Evolutionary conservation across 2,113 vertebrate species (phyloP).

Genomic region (Leucosticte australis): DNA sequence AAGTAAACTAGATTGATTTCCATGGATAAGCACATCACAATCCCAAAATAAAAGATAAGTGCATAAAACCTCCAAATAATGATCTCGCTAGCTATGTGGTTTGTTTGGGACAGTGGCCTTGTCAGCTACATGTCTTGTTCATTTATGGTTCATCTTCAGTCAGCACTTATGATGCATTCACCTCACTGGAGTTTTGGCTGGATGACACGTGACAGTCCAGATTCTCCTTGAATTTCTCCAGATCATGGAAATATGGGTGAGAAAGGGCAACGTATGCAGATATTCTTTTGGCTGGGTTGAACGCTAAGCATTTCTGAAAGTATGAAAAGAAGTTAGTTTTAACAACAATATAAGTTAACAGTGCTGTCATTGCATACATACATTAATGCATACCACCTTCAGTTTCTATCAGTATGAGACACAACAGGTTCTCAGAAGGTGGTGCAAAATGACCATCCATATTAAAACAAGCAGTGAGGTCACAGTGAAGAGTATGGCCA

Average conservation of each 20-base stretch:
- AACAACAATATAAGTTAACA: background rate
- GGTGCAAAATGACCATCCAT: background rate
- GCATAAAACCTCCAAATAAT: conserved; percentile 45
- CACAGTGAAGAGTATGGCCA: background rate
- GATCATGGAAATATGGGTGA: conserved; percentile 92
- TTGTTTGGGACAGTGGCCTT: conserved; percentile 21
- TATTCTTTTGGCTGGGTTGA: conserved; percentile 94
- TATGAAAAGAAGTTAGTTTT: conserved; percentile 34
- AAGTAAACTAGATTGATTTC: conserved; percentile 72
- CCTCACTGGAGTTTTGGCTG: conserved; percentile 85
- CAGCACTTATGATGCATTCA: conserved; percentile 82
- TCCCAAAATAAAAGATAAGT: conserved; percentile 49
- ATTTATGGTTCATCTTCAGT: conserved; percentile 39
- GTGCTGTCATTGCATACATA: background rate
- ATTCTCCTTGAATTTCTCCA: conserved; percentile 89
- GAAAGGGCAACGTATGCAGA: conserved; percentile 92
- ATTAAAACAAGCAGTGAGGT: background rate
- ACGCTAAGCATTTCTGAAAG: conserved; percentile 91
- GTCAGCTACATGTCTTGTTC: conserved; percentile 25
- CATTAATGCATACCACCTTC: background rate
- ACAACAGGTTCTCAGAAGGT: background rate
- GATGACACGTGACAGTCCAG: conserved; percentile 84
- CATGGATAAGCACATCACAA: conserved; percentile 59
- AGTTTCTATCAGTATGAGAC: background rate
- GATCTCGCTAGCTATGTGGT: conserved; percentile 21